Evolutionary conservation across 2,113 vertebrate species (phyloP).

Genomic region (Sphyrna mokarran): DNA sequence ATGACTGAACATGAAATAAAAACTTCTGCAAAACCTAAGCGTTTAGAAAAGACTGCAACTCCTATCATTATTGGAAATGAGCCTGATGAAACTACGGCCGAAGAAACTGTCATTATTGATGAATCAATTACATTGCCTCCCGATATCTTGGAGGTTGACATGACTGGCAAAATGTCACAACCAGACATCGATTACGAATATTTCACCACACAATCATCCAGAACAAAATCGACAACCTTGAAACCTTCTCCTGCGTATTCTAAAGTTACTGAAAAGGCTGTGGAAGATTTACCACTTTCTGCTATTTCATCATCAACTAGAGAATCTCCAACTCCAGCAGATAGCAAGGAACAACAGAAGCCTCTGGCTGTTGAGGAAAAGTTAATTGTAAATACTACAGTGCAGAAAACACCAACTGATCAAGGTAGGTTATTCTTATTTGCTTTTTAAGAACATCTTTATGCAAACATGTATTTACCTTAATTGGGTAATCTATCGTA

Average conservation of each 20-base stretch:
- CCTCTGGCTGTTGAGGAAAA: constrained; percentile 47
- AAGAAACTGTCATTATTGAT: constrained; percentile 54
- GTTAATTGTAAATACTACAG: constrained; percentile 65
- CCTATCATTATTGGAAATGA: constrained; percentile 49
- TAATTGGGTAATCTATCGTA: not conserved
- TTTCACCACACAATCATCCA: constrained; percentile 52
- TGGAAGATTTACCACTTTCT: not conserved
- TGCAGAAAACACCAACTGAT: constrained; percentile 59
- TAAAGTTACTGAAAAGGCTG: not conserved
- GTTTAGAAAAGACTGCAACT: constrained; percentile 43
- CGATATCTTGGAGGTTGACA: constrained; percentile 45
- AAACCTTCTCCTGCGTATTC: not conserved
- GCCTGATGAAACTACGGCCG: constrained; percentile 53
- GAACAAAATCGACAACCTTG: constrained; percentile 16
- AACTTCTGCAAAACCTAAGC: constrained; percentile 42
- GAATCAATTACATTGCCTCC: constrained; percentile 47
- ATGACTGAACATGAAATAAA: constrained; percentile 15
- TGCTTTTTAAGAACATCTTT: not conserved
- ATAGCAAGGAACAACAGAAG: constrained; percentile 48
- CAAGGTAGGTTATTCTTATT: constrained; percentile 64
- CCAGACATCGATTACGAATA: constrained; percentile 61
- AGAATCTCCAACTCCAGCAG: constrained; percentile 46
- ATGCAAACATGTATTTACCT: not conserved
- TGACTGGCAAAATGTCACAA: constrained; percentile 46
- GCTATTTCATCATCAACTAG: not conserved